phyloP scores from a whole-genome alignment of 2,888 invertebrate species.

The Thumatha senex region DNA sequence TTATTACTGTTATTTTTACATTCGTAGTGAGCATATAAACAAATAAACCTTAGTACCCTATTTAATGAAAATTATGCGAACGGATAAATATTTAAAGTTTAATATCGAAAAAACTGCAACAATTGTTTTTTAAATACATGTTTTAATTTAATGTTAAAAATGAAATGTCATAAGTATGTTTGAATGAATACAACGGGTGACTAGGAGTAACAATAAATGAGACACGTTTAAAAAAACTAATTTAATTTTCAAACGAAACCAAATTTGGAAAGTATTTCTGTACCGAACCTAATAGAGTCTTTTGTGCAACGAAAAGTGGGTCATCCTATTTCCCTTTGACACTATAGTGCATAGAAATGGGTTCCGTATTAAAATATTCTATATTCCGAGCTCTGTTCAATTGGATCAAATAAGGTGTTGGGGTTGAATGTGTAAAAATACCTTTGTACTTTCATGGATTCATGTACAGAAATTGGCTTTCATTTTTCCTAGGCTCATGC shows the following conservation, averaged over 20 bases:
- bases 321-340: conserved; percentile 55
- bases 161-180: no score
- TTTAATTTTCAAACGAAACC: conserved; percentile 40
- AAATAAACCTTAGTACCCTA: no score
- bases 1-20: no score
- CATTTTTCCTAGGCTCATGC: no score
- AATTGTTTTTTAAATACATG: no score
- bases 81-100: no score
- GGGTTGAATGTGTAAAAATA: not conserved
- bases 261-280: conserved; percentile 55
- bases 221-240: conserved; percentile 44
- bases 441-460: not conserved
- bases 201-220: no score
- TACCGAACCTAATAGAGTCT: conserved; percentile 51
- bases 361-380: conserved; percentile 18
- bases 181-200: no score
- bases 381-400: conserved; percentile 8
- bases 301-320: conserved; percentile 67
- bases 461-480: not conserved
- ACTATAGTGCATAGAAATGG: conserved; percentile 44
- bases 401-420: not conserved
- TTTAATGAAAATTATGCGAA: no score
- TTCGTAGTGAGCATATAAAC: no score
- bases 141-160: no score
- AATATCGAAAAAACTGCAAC: no score